phyloP scores from a whole-genome alignment of 2,113 vertebrate genomes.

The Gymnorhina tibicen region DNA sequence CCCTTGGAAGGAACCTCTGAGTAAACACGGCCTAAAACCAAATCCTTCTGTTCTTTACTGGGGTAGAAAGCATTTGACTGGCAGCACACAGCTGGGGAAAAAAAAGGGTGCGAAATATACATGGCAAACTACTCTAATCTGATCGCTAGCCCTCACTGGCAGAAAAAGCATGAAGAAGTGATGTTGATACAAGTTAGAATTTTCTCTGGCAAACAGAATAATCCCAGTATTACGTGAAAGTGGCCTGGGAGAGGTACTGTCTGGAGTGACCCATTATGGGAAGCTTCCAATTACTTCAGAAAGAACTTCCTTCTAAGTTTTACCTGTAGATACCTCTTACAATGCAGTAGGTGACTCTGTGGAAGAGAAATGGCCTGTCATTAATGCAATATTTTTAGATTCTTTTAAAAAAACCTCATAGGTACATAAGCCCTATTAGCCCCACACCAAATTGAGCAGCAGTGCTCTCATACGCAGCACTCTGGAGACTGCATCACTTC shows the following conservation, averaged over 20 bases:
- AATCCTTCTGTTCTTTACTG: not conserved
- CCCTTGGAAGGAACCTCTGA: not conserved
- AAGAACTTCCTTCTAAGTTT: not conserved
- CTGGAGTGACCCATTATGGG: not conserved
- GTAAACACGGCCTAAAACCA: conserved; percentile 14
- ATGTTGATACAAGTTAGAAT: not conserved
- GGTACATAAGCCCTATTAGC: not conserved
- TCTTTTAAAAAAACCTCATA: not conserved
- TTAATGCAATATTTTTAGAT: not conserved
- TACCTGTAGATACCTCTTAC: not conserved
- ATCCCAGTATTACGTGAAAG: not conserved
- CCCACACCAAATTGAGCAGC: not conserved
- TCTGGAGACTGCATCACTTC: fast-evolving
- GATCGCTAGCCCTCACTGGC: not conserved
- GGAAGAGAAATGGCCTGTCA: not conserved
- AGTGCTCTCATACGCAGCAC: not conserved
- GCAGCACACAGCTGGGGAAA: not conserved
- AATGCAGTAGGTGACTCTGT: not conserved
- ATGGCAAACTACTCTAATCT: not conserved
- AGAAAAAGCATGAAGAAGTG: not conserved
- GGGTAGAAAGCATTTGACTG: not conserved
- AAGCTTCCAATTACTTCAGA: not conserved
- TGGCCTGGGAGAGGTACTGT: not conserved
- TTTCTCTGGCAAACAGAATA: not conserved
- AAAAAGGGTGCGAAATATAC: not conserved